A percentile compares a stretch with the other conserved stretches of the same genome.
These are phyloP conservation scores for Dipus sagitta DNA, from an alignment of 2,797 vertebrate species.

Conservation along the genomic window DNA sequence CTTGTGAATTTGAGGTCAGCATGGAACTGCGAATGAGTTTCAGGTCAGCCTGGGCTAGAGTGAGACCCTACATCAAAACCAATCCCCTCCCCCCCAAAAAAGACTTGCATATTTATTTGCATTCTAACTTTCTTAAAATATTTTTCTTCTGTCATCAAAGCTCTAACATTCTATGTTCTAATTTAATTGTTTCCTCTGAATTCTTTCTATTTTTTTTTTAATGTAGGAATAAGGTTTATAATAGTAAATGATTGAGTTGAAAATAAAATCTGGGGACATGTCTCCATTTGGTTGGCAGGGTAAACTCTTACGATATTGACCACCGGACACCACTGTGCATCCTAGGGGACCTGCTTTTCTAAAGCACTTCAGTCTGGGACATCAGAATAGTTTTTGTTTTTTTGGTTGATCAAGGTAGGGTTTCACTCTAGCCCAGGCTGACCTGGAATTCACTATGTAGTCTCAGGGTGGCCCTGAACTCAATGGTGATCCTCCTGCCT, in stretches of 20 bases:
- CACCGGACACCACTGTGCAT: background rate
- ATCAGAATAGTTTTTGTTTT: background rate
- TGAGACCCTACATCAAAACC: too few relatives aligned
- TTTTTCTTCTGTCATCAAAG: background rate
- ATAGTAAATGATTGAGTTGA: background rate
- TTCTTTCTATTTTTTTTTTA: background rate
- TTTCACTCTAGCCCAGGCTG: too few relatives aligned
- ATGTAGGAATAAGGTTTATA: background rate
- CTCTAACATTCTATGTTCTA: background rate
- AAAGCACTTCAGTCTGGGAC: background rate
- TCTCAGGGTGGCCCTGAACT: too few relatives aligned
- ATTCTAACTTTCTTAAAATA: accelerated
- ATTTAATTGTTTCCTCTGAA: background rate
- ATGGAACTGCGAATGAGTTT: too few relatives aligned
- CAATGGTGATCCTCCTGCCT: too few relatives aligned
- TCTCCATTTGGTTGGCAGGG: accelerated
- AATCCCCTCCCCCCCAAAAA: too few relatives aligned
- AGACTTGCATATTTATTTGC: too few relatives aligned
- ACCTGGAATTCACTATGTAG: too few relatives aligned
- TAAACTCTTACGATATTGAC: accelerated
- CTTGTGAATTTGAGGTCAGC: too few relatives aligned
- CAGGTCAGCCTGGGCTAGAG: too few relatives aligned
- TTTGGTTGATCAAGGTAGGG: too few relatives aligned
- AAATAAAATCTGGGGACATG: accelerated
- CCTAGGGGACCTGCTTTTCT: too few relatives aligned